Conservation (phyloP, 2,113 vertebrate species). For the Nothocercus nigrocapillus region DNA sequence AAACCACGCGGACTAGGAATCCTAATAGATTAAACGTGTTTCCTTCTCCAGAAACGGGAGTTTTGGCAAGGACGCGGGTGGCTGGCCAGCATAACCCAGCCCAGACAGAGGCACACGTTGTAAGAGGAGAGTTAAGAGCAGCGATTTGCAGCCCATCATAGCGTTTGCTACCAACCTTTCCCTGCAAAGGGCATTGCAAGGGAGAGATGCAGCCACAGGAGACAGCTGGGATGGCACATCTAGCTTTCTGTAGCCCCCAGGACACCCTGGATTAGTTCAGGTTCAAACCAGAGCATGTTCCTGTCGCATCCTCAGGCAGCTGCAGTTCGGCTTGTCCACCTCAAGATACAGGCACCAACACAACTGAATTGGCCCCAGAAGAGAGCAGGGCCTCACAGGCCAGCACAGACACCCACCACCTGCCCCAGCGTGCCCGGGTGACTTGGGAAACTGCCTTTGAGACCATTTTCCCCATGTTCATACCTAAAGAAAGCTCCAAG, state of each 20-base stretch:
- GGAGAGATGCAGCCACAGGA: background rate
- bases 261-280: background rate
- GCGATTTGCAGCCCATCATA: background rate
- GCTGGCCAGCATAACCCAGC: background rate
- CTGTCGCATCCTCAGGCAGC: background rate
- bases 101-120: background rate
- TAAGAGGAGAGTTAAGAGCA: background rate
- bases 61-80: rapidly evolving
- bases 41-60: background rate
- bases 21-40: background rate
- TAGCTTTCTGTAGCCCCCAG: background rate
- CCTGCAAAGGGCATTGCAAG: background rate
- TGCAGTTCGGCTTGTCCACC: background rate
- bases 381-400: background rate
- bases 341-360: background rate
- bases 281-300: background rate
- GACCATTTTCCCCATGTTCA: background rate
- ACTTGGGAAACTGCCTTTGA: background rate
- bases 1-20: background rate
- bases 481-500: background rate
- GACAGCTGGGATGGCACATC: background rate
- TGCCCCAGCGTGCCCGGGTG: background rate
- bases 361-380: background rate
- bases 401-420: background rate
- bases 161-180: background rate